Evolutionary conservation across 2,113 vertebrate species (phyloP), one percentile per base, ranked within the genome.

Genomic region (Callaeas wilsoni): DNA sequence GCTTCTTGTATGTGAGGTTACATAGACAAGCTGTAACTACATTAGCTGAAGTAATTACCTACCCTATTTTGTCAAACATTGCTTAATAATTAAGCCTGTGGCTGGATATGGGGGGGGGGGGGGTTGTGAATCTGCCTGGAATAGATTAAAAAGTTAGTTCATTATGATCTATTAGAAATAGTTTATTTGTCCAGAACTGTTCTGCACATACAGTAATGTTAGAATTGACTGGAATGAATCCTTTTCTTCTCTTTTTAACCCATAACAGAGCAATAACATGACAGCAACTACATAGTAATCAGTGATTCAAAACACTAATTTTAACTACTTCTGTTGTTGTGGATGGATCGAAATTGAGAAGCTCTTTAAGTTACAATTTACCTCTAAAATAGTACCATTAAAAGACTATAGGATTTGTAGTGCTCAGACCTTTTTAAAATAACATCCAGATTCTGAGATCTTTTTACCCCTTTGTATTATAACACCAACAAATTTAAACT

Each of bases 61-160:
- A 53, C 19, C 23, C 5, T 5, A 25, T 64, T 85, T 57, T 47
- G 29, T 89, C 32, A 64, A 90, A 68, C 16, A 55, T 78, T 84
- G 60, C 44, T 39, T 71, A 89, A 62, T 47, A 78, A 94, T 55
- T 32, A 84, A 89, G 53, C 6, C 4, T 7, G 81, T 59, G 27
- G 35, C 60, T 4, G 49, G 42, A 25, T 17, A 47, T 0, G 0
- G n/a, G n/a, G n/a, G n/a, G n/a, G n/a, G n/a, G n/a, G n/a, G n/a
- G 13, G 8, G 4, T 35, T 55, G 52, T 94, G 67, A 91, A 44
- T 70, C 44, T 87, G 41, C 4, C 9, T 74, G 42, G 62, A 57
- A 42, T 29, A 84, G 82, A 87, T 47, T 6, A 78, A 55, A 29
- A 81, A 33, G 17, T 55, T 87, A 33, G 26, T 68, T 71, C 35